Conservation (phyloP, 2,888 invertebrate genomes). For the Dioctria linearis region DNA sequence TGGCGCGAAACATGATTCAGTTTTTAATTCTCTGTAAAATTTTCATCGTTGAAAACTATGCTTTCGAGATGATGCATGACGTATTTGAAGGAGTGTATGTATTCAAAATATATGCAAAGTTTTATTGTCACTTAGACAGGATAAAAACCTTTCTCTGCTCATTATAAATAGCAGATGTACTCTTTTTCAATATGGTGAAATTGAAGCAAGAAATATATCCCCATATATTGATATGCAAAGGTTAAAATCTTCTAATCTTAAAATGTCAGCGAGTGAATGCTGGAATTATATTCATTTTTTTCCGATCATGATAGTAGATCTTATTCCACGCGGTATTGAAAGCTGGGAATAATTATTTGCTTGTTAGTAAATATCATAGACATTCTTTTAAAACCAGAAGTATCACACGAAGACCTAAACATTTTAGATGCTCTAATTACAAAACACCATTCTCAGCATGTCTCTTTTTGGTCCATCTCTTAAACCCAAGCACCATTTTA, state of each 20-base stretch:
- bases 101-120: slow-evolving; percentile 59
- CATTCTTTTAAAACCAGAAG: too few relatives aligned
- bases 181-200: neutral
- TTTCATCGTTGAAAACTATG: slow-evolving; percentile 61
- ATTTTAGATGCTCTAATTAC: too few relatives aligned
- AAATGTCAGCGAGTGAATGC: neutral
- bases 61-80: slow-evolving; percentile 60
- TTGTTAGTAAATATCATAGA: too few relatives aligned
- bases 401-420: too few relatives aligned
- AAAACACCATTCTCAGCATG: too few relatives aligned
- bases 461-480: neutral
- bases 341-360: too few relatives aligned
- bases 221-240: neutral
- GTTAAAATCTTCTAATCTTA: neutral
- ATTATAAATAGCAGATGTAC: slow-evolving; percentile 57
- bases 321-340: neutral
- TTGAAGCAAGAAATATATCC: slow-evolving; percentile 59
- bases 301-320: neutral
- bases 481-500: neutral
- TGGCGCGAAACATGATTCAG: slow-evolving; percentile 61
- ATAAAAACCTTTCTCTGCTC: slow-evolving; percentile 60
- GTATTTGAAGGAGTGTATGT: slow-evolving; percentile 60
- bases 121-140: slow-evolving; percentile 58
- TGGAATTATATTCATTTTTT: neutral
- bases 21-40: slow-evolving; percentile 60